These are phyloP conservation scores for Copidosoma aretas DNA, from an alignment of 2,888 invertebrate genomes.

Conservation along the genomic window DNA sequence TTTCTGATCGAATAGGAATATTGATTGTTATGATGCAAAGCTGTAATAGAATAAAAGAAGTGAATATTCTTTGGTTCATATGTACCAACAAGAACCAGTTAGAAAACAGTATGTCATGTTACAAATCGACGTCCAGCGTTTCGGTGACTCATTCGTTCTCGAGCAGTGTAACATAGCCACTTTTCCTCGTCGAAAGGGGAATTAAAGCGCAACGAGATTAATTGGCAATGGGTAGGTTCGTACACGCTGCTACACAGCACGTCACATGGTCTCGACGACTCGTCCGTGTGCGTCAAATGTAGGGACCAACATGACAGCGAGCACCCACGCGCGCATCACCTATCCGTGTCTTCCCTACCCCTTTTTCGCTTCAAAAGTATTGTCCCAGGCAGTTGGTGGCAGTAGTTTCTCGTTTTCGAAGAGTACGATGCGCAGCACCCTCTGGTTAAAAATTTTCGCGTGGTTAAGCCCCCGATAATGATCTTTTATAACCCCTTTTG, in stretches of 20 bases:
- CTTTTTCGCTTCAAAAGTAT: slow-evolving; percentile 25
- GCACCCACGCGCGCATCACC: too few species aligned
- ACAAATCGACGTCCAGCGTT: too few species aligned
- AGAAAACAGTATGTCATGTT: too few species aligned
- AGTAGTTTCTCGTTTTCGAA: slow-evolving; percentile 55
- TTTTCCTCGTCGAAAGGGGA: slow-evolving; percentile 19
- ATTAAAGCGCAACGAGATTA: slow-evolving; percentile 35
- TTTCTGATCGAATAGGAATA: too few species aligned
- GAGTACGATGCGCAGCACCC: slow-evolving; percentile 60
- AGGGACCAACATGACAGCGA: slow-evolving; percentile 23
- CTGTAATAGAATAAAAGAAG: too few species aligned
- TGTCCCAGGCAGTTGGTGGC: slow-evolving; percentile 27
- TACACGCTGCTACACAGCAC: slow-evolving; percentile 25
- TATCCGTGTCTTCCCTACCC: too few species aligned
- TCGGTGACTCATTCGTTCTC: neutral
- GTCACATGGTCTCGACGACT: slow-evolving; percentile 54
- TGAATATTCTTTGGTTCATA: too few species aligned
- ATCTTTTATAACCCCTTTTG: slow-evolving; percentile 60
- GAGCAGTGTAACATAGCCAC: neutral
- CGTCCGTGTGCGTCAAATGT: slow-evolving; percentile 45
- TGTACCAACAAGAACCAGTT: too few species aligned
- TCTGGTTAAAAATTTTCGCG: slow-evolving; percentile 64
- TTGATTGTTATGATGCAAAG: too few species aligned
- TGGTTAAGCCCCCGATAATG: slow-evolving; percentile 64
- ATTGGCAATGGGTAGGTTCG: slow-evolving; percentile 32